A percentile compares a stretch with the other conserved stretches of the same genome.
Evolutionary conservation across 2,113 vertebrate genomes (phyloP).

Genomic region (Pedetes capensis): DNA sequence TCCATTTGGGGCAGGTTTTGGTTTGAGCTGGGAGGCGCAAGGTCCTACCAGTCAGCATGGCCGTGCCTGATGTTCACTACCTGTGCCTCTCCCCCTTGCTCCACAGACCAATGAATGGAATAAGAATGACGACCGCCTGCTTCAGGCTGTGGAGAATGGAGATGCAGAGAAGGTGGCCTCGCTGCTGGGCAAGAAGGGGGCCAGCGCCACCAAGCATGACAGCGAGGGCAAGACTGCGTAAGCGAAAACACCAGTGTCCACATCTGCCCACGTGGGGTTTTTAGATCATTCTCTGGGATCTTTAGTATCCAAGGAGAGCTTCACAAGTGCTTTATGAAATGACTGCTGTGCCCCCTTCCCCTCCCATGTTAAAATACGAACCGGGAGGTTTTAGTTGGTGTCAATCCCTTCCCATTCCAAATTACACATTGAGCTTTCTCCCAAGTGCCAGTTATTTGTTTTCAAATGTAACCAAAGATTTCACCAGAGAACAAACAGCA

Average conservation of each 20-base stretch:
- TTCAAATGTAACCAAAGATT: not conserved
- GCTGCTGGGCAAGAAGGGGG: constrained; percentile 94
- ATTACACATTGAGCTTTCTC: not conserved
- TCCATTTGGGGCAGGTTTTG: not conserved
- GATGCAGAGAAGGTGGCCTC: constrained; percentile 94
- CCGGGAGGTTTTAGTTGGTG: not conserved
- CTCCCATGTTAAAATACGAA: not conserved
- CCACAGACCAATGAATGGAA: constrained; percentile 95
- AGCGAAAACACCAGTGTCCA: constrained; percentile 75
- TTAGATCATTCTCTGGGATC: not conserved
- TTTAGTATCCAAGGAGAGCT: not conserved
- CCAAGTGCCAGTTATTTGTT: not conserved
- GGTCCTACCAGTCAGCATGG: too few species aligned
- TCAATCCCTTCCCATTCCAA: not conserved
- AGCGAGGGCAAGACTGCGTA: constrained; percentile 96
- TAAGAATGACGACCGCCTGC: constrained; percentile 96
- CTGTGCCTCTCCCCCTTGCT: constrained; percentile 42
- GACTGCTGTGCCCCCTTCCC: not conserved
- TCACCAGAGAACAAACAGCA: not conserved
- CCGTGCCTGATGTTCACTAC: not conserved
- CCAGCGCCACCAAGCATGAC: constrained; percentile 93
- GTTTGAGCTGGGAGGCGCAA: not conserved
- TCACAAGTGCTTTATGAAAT: not conserved
- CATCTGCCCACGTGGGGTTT: not conserved
- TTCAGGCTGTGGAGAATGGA: constrained; percentile 96